A percentile compares a stretch with the other conserved stretches of the same genome.
phyloP scores from a whole-genome alignment of 2,797 vertebrate species.

The Threskiornis aethiopicus region DNA sequence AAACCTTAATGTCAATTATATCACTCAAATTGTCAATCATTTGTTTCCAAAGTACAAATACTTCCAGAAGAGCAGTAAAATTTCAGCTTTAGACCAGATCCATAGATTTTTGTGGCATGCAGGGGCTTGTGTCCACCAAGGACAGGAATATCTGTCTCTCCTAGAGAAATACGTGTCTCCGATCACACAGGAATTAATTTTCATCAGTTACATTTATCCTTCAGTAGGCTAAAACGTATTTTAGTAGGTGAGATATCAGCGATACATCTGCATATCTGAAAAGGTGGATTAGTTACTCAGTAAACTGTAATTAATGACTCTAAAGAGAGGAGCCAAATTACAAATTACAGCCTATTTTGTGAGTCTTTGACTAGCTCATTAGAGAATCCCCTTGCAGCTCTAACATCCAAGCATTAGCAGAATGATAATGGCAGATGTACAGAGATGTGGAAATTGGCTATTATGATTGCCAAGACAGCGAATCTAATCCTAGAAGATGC shows the following conservation, averaged over 20 bases:
- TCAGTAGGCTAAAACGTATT: background rate
- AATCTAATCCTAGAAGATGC: conserved; percentile 25
- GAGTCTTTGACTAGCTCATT: conserved; percentile 42
- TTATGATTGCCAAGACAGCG: background rate
- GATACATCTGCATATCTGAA: background rate
- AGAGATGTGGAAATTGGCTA: background rate
- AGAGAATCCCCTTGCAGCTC: conserved; percentile 43
- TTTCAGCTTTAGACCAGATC: background rate
- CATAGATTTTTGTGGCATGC: background rate
- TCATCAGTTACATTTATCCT: background rate
- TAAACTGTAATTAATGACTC: conserved; percentile 36
- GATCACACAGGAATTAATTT: background rate
- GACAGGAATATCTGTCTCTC: background rate
- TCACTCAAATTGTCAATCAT: background rate
- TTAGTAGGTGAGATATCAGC: conserved; percentile 32
- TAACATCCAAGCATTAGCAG: conserved; percentile 27
- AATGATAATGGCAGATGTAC: conserved; percentile 43
- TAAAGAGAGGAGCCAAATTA: conserved; percentile 43
- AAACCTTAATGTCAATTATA: background rate
- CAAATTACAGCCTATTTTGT: conserved; percentile 30
- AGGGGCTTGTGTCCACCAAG: background rate
- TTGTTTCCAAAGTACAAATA: background rate
- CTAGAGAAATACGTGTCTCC: background rate
- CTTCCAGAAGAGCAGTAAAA: background rate
- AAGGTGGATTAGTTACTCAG: conserved; percentile 57